Evolutionary conservation across 1,140 invertebrate genomes (phyloP), one percentile per base, ranked within the genome.

Genomic region (Drosophila pruinosa): DNA sequence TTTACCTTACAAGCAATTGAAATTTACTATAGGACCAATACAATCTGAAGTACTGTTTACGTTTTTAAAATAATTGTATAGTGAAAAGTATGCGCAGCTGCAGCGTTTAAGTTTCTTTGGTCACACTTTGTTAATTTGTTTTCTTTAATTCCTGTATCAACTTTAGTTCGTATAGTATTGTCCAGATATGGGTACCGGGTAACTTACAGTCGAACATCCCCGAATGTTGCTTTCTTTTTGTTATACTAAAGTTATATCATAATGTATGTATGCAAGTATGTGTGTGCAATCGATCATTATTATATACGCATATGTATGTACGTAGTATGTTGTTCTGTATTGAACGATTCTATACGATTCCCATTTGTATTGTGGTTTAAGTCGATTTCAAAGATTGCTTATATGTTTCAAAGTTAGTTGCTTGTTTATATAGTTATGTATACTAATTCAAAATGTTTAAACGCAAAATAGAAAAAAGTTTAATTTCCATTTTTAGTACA

Each of bases 311-410:
- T 76, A 34, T 73, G 24, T 67, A 47, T 73, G 31, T 22, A 65
- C 78, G 56, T 69, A 67, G 21, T 58, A 8, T 48, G 17, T 69
- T 56, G 22, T 72, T 47, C 19, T 52, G 12, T 63, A 58, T 70
- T 41, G 56, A 28, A 43, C 53, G 39, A 70, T 65, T 47, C 63
- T 69, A 68, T 68, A 67, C 19, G 52, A 64, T 70, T 72, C 38
- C 65, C 53, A 74, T 78, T 68, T 47, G 62, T 47, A 15, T 67
- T 65, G 57, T 68, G 39, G 47, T 62, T 47, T 79, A 74, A 83
- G 76, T 89, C 79, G 78, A 75, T 80, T 75, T 89, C 34, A 83
- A 89, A 89, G 76, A 89, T 89, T 89, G 79, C 85, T 89, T 89
- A 89, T 89, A 79, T 71, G 79, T 89, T 89, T 89, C 83, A 73